phyloP scores from a whole-genome alignment of 92 coral and sea anemone species.

The Galaxea fascicularis region DNA sequence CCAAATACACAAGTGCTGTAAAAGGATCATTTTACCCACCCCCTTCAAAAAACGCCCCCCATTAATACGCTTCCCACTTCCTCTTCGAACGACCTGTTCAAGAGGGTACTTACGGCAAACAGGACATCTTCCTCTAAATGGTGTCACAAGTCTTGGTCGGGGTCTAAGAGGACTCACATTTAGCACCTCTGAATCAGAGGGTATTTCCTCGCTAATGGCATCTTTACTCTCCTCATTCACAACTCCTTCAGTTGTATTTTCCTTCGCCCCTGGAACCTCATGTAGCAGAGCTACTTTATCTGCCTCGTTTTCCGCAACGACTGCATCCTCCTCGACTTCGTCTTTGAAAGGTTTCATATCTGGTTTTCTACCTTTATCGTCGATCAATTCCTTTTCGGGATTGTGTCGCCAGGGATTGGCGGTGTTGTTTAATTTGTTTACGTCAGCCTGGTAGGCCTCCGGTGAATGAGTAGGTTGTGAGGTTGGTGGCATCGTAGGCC shows the following conservation, averaged over 20 bases:
- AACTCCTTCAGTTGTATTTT: constrained; percentile 9
- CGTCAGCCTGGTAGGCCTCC: background rate
- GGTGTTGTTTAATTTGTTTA: background rate
- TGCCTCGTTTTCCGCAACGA: constrained; percentile 44
- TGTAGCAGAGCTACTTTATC: constrained; percentile 28
- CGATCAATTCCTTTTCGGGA: constrained; percentile 10
- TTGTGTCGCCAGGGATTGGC: background rate
- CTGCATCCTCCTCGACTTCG: constrained; percentile 53
- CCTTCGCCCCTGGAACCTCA: constrained; percentile 18
- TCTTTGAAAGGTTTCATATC: constrained; percentile 35
- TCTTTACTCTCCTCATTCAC: constrained; percentile 30
- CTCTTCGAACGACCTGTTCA: background rate
- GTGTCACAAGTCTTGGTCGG: constrained; percentile 31
- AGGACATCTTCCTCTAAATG: constrained; percentile 55
- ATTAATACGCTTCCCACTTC: too few relatives aligned
- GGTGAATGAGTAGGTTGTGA: background rate
- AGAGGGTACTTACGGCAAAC: constrained; percentile 43
- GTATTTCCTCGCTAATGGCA: constrained; percentile 11
- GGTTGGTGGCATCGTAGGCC: background rate
- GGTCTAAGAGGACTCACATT: constrained; percentile 33
- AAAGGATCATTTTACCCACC: too few relatives aligned
- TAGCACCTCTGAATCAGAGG: constrained; percentile 26
- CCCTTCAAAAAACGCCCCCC: too few relatives aligned
- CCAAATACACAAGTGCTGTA: too few relatives aligned
- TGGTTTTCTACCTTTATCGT: background rate